Percentiles rank a stretch among this genome's conserved stretches.
phyloP scores from a whole-genome alignment of 2,888 invertebrate genomes.

The Lycophotia porphyrea region DNA sequence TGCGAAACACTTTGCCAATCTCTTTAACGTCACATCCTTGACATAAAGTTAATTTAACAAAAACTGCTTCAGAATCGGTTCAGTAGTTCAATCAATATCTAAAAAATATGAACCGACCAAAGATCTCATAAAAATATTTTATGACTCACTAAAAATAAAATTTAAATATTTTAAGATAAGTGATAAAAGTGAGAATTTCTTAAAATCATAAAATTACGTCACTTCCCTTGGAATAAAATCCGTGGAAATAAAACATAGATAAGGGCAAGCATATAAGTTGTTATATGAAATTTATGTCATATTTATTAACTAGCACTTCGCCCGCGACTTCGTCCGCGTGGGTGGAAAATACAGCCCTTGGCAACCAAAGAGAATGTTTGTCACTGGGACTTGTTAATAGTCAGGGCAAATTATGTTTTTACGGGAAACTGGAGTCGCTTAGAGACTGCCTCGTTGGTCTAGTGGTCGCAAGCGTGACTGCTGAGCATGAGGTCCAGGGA shows the following conservation, averaged over 20 bases:
- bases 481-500: too few relatives aligned
- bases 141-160: slow-evolving; percentile 20
- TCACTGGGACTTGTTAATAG: too few relatives aligned
- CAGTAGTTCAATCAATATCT: slow-evolving; percentile 12
- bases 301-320: too few relatives aligned
- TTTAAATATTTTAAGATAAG: too few relatives aligned
- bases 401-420: too few relatives aligned
- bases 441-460: too few relatives aligned
- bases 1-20: slow-evolving; percentile 30
- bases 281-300: slow-evolving; percentile 32
- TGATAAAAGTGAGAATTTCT: slow-evolving; percentile 31
- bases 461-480: too few relatives aligned
- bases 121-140: slow-evolving; percentile 28
- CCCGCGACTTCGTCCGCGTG: too few relatives aligned
- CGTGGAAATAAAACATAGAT: slow-evolving; percentile 38
- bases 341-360: too few relatives aligned
- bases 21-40: slow-evolving; percentile 34
- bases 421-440: too few relatives aligned
- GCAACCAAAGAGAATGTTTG: too few relatives aligned
- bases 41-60: slow-evolving; percentile 29
- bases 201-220: slow-evolving; percentile 34
- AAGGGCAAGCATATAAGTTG: slow-evolving; percentile 33
- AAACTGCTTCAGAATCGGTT: slow-evolving; percentile 26
- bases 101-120: neutral
- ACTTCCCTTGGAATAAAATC: slow-evolving; percentile 24